Evolutionary conservation across 2,113 vertebrate genomes (phyloP).

Genomic region (Sardina pilchardus): DNA sequence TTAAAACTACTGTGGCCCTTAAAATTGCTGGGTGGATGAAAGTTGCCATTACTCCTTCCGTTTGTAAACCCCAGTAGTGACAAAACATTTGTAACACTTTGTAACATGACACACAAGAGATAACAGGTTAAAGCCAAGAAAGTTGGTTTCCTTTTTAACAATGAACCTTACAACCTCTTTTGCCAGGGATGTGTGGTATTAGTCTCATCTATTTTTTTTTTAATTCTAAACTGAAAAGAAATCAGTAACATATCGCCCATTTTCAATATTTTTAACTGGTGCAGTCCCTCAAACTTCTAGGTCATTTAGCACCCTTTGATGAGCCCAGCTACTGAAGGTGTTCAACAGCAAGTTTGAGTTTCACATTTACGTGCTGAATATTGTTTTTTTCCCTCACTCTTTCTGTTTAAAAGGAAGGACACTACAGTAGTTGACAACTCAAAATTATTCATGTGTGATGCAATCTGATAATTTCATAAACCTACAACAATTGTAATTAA

Average conservation of each 20-base stretch:
- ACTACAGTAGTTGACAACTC: constrained; percentile 75
- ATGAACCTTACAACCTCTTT: constrained; percentile 54
- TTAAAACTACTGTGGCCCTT: constrained; percentile 66
- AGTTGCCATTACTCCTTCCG: constrained; percentile 40
- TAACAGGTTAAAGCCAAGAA: constrained; percentile 51
- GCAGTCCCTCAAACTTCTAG: constrained; percentile 22
- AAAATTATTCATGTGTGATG: constrained; percentile 66
- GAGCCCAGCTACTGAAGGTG: constrained; percentile 13
- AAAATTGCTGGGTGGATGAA: constrained; percentile 55
- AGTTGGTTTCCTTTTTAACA: constrained; percentile 36
- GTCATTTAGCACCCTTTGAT: constrained; percentile 25
- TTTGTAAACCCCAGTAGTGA: constrained; percentile 32
- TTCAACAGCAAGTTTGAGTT: constrained; percentile 36
- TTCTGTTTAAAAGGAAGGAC: constrained; percentile 69
- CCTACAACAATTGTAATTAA: constrained; percentile 67
- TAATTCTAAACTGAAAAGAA: constrained; percentile 57
- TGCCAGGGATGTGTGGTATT: constrained; percentile 57
- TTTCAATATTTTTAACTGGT: constrained; percentile 42
- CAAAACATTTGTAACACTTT: constrained; percentile 42
- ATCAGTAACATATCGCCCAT: constrained; percentile 53
- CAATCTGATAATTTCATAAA: constrained; percentile 73
- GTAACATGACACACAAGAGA: constrained; percentile 51
- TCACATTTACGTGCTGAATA: constrained; percentile 39
- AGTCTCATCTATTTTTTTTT: constrained; percentile 52
- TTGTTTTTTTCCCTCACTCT: constrained; percentile 3